These are phyloP conservation scores for Erebia epiphron DNA, from an alignment of 2,888 invertebrate species.

Conservation along the genomic window DNA sequence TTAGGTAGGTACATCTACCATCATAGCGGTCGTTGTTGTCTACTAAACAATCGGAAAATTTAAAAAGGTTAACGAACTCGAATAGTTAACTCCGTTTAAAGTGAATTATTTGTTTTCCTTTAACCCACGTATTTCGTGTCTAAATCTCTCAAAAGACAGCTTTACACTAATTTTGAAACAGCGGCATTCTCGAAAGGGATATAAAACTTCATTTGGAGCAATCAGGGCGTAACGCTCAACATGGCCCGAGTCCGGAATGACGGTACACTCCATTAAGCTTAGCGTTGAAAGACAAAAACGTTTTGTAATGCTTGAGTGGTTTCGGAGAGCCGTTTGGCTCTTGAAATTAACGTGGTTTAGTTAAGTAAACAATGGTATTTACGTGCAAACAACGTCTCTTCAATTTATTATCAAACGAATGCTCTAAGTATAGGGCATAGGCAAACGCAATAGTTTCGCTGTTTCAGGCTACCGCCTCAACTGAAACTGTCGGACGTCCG, in stretches of 20 bases:
- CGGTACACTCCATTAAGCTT: constrained; percentile 64
- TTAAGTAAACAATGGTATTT: constrained; percentile 17
- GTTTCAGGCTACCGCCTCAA: too few species aligned
- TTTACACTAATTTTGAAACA: constrained; percentile 24
- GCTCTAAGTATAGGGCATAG: too few species aligned
- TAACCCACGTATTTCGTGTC: background rate
- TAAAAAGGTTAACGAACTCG: background rate
- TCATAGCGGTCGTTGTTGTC: too few species aligned
- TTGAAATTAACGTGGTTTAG: constrained; percentile 26
- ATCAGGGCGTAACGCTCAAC: constrained; percentile 64
- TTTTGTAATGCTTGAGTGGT: constrained; percentile 45
- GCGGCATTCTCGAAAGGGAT: constrained; percentile 30
- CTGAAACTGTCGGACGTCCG: too few species aligned
- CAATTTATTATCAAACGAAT: too few species aligned
- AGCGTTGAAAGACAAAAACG: constrained; percentile 56
- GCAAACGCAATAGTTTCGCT: too few species aligned
- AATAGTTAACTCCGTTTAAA: background rate
- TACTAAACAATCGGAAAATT: too few species aligned
- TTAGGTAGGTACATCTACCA: too few species aligned
- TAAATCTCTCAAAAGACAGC: constrained; percentile 15
- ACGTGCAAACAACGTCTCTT: too few species aligned
- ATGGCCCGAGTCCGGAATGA: constrained; percentile 50
- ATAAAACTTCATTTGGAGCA: constrained; percentile 45
- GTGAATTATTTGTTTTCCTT: background rate
- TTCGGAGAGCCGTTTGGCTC: constrained; percentile 35